A percentile compares a stretch with the other conserved stretches of the same genome.
Conservation (phyloP, 2,888 invertebrate genomes). For the Platycheirus albimanus region DNA sequence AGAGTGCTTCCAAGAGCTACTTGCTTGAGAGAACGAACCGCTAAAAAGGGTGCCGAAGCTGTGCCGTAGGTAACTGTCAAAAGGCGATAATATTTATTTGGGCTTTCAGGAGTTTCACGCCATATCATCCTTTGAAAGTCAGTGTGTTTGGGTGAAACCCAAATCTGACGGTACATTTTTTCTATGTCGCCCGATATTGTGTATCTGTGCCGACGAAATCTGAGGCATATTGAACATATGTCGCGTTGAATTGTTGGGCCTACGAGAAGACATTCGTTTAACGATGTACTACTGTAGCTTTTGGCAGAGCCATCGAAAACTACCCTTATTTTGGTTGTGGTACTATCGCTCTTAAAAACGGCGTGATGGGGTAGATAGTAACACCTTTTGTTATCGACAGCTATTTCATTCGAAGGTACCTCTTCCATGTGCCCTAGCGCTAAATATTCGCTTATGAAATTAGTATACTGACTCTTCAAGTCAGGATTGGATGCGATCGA, state of each 20-base stretch:
- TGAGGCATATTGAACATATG: slow-evolving; percentile 27
- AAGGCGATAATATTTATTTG: slow-evolving; percentile 44
- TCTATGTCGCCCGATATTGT: slow-evolving; percentile 53
- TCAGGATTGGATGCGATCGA: background rate
- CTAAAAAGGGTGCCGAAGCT: slow-evolving; percentile 67
- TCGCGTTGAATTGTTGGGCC: slow-evolving; percentile 53
- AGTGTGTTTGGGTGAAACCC: slow-evolving; percentile 29
- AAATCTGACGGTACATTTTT: slow-evolving; percentile 64
- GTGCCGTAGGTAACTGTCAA: no score
- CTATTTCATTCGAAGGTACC: background rate
- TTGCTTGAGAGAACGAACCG: slow-evolving; percentile 59
- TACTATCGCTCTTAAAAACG: slow-evolving; percentile 38
- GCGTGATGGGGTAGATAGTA: slow-evolving; percentile 56
- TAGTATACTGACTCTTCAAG: background rate
- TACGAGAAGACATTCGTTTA: slow-evolving; percentile 49
- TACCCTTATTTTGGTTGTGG: slow-evolving; percentile 28
- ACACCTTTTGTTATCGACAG: background rate
- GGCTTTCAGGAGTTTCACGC: slow-evolving; percentile 24
- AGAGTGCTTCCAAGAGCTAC: slow-evolving; percentile 60
- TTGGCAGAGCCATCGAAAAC: slow-evolving; percentile 31
- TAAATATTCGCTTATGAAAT: background rate
- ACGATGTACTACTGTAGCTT: background rate
- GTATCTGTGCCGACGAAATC: slow-evolving; percentile 49
- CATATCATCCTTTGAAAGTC: slow-evolving; percentile 62
- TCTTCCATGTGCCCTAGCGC: slow-evolving; percentile 17